Percentiles rank a stretch among this genome's conserved stretches.
These are phyloP conservation scores for Pseudochirops corinnae DNA, from an alignment of 2,797 vertebrate genomes.

Conservation along the genomic window DNA sequence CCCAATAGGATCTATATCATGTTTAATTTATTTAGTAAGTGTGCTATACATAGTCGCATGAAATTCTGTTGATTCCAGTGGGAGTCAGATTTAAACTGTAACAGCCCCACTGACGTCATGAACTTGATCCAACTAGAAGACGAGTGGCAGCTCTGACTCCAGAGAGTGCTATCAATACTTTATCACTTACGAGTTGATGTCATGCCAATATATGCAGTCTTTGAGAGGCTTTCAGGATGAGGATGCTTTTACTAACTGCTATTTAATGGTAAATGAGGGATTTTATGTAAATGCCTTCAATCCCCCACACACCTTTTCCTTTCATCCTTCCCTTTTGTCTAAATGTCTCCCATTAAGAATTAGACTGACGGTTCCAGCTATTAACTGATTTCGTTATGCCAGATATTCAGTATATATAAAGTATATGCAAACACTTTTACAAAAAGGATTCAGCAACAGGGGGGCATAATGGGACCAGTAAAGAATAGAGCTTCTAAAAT, in stretches of 20 bases:
- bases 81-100: constrained; percentile 56
- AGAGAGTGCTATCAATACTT: constrained; percentile 62
- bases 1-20: constrained; percentile 67
- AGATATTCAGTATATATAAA: background rate
- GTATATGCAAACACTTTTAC: constrained; percentile 23
- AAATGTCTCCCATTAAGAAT: constrained; percentile 32
- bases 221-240: constrained; percentile 15
- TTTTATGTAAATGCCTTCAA: constrained; percentile 15
- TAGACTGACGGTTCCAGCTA: constrained; percentile 35
- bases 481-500: background rate
- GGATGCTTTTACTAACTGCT: background rate
- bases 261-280: constrained; percentile 8
- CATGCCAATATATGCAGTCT: constrained; percentile 6
- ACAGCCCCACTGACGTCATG: constrained; percentile 76
- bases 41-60: constrained; percentile 75
- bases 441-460: constrained; percentile 41
- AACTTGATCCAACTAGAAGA: constrained; percentile 67
- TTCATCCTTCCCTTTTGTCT: background rate
- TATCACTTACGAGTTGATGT: constrained; percentile 54
- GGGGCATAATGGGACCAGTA: background rate
- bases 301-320: background rate
- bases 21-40: constrained; percentile 80
- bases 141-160: constrained; percentile 11
- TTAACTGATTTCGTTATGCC: constrained; percentile 26
- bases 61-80: constrained; percentile 74